These are phyloP conservation scores for Pachyuromys duprasi DNA, from an alignment of 2,797 vertebrate genomes.

Conservation along the genomic window DNA sequence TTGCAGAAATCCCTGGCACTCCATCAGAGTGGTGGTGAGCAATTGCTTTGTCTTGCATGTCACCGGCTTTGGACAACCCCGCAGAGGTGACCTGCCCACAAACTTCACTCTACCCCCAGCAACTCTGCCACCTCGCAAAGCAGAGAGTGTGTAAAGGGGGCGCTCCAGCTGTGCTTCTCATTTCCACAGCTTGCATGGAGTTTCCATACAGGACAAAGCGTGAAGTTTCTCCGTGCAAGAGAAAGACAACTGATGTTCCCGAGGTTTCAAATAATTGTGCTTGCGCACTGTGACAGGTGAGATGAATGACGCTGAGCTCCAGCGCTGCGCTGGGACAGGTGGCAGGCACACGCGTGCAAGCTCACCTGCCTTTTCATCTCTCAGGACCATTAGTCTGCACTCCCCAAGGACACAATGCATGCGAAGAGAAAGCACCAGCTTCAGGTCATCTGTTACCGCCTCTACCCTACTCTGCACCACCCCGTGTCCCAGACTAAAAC, in stretches of 20 bases:
- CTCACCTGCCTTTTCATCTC: constrained; percentile 80
- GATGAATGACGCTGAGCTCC: constrained; percentile 81
- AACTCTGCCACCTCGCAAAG: constrained; percentile 81
- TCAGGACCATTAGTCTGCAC: constrained; percentile 82
- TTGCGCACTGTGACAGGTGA: constrained; percentile 77
- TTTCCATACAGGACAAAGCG: background rate
- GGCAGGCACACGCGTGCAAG: constrained; percentile 78
- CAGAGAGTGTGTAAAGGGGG: constrained; percentile 67
- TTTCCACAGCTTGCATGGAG: constrained; percentile 73
- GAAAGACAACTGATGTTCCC: constrained; percentile 81
- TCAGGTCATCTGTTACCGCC: constrained; percentile 75
- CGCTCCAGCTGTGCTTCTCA: background rate
- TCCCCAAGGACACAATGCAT: constrained; percentile 77
- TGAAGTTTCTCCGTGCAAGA: background rate
- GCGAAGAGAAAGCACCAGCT: constrained; percentile 70
- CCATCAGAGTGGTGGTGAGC: constrained; percentile 71
- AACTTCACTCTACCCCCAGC: constrained; percentile 75
- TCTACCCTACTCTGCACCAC: constrained; percentile 54
- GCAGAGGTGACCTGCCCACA: constrained; percentile 58
- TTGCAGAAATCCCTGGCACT: constrained; percentile 76
- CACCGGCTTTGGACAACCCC: constrained; percentile 68
- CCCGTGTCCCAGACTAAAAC: constrained; percentile 55
- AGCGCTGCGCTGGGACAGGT: constrained; percentile 66
- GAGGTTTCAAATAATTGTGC: constrained; percentile 82
- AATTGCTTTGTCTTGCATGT: constrained; percentile 72